Evolutionary conservation across 2,888 invertebrate genomes (phyloP).

Genomic region (Stenichneumon culpator): DNA sequence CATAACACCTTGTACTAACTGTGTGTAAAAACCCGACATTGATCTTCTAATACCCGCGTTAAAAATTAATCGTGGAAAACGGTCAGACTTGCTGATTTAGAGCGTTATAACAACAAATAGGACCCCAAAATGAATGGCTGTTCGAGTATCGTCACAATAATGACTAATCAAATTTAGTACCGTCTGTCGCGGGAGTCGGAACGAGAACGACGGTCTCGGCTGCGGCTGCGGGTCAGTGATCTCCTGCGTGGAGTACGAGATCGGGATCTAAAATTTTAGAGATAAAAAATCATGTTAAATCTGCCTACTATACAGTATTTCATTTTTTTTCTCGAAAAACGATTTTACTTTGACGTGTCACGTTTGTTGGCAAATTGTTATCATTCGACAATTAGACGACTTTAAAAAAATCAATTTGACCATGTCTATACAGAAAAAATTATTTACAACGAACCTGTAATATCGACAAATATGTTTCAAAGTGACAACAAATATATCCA

Average conservation of each 20-base stretch:
- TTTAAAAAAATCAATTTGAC: not conserved
- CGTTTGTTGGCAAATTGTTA: not conserved
- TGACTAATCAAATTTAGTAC: constrained; percentile 73
- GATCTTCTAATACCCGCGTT: too few relatives aligned
- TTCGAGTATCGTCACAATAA: constrained; percentile 1
- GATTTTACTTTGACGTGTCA: constrained; percentile 60
- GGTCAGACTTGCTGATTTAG: not conserved
- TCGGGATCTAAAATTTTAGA: constrained; percentile 81
- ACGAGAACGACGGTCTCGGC: constrained; percentile 84
- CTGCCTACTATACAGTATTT: constrained; percentile 14
- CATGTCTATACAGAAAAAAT: not conserved
- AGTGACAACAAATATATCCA: not conserved
- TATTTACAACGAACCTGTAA: not conserved
- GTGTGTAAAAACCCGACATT: too few relatives aligned
- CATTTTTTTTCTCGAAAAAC: constrained; percentile 22
- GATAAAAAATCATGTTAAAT: constrained; percentile 54
- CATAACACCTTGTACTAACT: too few relatives aligned
- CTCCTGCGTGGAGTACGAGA: constrained; percentile 83
- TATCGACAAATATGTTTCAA: not conserved
- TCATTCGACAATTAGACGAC: not conserved
- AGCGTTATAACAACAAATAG: not conserved
- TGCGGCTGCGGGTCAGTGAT: constrained; percentile 83
- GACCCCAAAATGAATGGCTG: not conserved
- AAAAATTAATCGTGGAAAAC: not conserved
- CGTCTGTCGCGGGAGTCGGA: constrained; percentile 84